Conservation (phyloP, 2,888 invertebrate genomes). For the Pseudococcus longispinus region DNA sequence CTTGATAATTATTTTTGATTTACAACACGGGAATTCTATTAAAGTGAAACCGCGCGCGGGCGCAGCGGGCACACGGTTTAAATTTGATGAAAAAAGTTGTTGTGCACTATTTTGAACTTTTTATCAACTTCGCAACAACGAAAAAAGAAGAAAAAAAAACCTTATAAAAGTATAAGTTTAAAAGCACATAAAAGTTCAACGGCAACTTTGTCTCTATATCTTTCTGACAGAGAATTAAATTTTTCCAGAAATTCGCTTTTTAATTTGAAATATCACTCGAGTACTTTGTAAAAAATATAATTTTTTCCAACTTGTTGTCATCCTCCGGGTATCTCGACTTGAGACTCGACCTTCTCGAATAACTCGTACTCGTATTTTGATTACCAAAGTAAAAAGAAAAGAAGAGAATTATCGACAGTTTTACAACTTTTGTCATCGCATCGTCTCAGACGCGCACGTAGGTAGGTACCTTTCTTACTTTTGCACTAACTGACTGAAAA, state of each 20-base stretch:
- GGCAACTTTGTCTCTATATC: not conserved
- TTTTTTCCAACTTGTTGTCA: not conserved
- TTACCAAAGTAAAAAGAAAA: not conserved
- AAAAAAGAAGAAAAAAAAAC: not conserved
- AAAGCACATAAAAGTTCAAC: not conserved
- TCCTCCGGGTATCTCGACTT: not conserved
- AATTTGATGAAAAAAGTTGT: slow-evolving; percentile 16
- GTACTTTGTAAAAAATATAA: slow-evolving; percentile 4
- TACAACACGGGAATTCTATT: slow-evolving; percentile 4
- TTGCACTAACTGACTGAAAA: not conserved
- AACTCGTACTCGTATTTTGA: not conserved
- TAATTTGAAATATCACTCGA: slow-evolving; percentile 15
- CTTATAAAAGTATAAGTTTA: not conserved
- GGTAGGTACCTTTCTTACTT: not conserved
- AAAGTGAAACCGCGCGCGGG: slow-evolving; percentile 7
- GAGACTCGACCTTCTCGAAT: not conserved
- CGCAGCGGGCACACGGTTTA: not conserved
- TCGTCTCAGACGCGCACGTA: not conserved
- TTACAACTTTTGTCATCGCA: not conserved
- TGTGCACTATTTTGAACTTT: not conserved
- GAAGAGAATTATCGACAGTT: slow-evolving; percentile 4
- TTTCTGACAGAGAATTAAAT: slow-evolving; percentile 16
- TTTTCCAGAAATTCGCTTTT: slow-evolving; percentile 9
- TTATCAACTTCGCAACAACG: not conserved
- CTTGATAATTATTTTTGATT: slow-evolving; percentile 10